A percentile compares a stretch with the other conserved stretches of the same genome.
phyloP scores from a whole-genome alignment of 1,140 invertebrate genomes.

The Diabrotica virgifera region DNA sequence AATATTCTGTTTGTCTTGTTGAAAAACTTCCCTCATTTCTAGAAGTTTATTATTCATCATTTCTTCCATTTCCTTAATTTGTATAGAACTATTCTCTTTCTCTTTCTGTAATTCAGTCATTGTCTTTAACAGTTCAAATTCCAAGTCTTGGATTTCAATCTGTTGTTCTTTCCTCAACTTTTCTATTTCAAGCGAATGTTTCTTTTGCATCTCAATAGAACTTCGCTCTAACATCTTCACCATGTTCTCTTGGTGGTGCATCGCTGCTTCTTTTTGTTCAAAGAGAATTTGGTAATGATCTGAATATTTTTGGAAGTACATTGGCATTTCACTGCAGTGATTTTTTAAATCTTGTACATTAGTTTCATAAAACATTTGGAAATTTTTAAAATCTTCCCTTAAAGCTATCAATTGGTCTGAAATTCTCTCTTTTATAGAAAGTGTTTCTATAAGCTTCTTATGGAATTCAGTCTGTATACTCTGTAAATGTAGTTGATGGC shows the following conservation, averaged over 20 bases:
- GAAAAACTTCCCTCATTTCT: slow-evolving; percentile 35
- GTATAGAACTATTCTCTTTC: slow-evolving; percentile 22
- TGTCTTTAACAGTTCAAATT: slow-evolving; percentile 38
- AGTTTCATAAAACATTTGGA: slow-evolving; percentile 11
- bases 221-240: slow-evolving; percentile 6
- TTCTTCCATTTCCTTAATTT: slow-evolving; percentile 27
- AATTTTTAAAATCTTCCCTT: slow-evolving; percentile 13
- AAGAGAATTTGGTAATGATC: slow-evolving; percentile 6
- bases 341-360: slow-evolving; percentile 15
- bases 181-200: slow-evolving; percentile 27
- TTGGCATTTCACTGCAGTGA: slow-evolving; percentile 8
- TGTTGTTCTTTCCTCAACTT: slow-evolving; percentile 31
- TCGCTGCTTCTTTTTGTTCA: background rate
- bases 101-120: slow-evolving; percentile 35
- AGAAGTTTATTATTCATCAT: slow-evolving; percentile 40
- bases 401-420: slow-evolving; percentile 15
- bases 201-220: slow-evolving; percentile 7
- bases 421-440: slow-evolving; percentile 16
- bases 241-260: slow-evolving; percentile 14
- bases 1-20: slow-evolving; percentile 33
- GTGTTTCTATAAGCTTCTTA: slow-evolving; percentile 18
- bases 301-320: slow-evolving; percentile 5
- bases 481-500: slow-evolving; percentile 22
- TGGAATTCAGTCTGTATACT: slow-evolving; percentile 22
- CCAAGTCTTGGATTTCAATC: slow-evolving; percentile 35